Evolutionary conservation across 1,140 invertebrate genomes (phyloP).

Genomic region (Heterodera schachtii): DNA sequence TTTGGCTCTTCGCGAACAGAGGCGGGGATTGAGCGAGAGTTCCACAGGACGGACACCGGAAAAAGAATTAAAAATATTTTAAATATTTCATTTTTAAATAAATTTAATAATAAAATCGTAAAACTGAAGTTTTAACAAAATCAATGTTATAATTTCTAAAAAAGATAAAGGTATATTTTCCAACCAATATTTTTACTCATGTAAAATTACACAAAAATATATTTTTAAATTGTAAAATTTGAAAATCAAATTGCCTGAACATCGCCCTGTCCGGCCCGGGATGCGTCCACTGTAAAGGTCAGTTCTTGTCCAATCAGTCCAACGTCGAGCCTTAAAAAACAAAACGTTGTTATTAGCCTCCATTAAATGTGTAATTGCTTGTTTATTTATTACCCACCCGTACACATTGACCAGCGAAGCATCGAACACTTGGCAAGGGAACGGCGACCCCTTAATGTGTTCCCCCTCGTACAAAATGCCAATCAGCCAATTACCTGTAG

Average conservation of each 20-base stretch:
- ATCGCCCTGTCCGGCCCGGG: constrained; percentile 82
- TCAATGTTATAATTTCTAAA: no score
- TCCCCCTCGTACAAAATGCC: constrained; percentile 90
- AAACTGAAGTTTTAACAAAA: no score
- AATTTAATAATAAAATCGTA: no score
- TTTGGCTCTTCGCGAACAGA: constrained; percentile 80
- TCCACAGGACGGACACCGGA: constrained; percentile 78
- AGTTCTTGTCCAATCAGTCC: constrained; percentile 77
- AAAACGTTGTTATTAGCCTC: background rate
- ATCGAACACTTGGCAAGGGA: constrained; percentile 94
- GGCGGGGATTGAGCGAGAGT: constrained; percentile 76
- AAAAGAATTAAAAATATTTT: background rate
- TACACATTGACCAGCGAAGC: constrained; percentile 79
- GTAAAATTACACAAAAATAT: background rate
- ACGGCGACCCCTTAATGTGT: constrained; percentile 92
- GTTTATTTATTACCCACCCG: constrained; percentile 60
- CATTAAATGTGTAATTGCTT: no score
- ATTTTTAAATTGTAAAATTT: no score
- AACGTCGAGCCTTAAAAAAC: constrained; percentile 72
- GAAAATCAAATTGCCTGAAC: constrained; percentile 70
- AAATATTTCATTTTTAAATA: no score
- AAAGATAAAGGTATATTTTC: no score
- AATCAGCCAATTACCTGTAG: constrained; percentile 82
- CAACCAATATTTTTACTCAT: constrained; percentile 4
- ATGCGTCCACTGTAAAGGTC: constrained; percentile 81